Conservation (phyloP, 2,797 vertebrate genomes). For the Pitangus sulphuratus region DNA sequence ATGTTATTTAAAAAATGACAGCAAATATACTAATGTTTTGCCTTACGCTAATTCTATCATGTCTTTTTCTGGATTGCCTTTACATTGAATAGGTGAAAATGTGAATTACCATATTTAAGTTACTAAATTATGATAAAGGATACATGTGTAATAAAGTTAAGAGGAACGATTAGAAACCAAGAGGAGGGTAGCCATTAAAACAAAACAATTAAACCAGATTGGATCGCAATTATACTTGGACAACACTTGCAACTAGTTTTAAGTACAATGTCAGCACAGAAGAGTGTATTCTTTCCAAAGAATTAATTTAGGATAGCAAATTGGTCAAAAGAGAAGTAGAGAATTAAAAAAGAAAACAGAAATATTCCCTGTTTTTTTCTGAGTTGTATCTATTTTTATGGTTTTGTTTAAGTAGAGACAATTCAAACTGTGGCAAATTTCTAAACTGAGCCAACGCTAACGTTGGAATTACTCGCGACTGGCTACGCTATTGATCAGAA, state of each 20-base stretch:
- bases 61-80: neutral
- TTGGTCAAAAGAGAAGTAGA: neutral
- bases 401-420: neutral
- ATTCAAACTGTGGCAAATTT: neutral
- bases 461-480: neutral
- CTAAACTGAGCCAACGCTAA: neutral
- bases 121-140: neutral
- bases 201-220: neutral
- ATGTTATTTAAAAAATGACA: neutral
- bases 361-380: neutral
- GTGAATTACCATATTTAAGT: neutral
- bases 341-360: neutral
- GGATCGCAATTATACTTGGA: neutral
- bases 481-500: conserved; percentile 9
- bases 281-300: neutral
- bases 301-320: neutral
- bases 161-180: neutral
- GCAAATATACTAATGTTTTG: neutral
- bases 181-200: neutral
- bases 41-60: neutral
- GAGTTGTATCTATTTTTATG: neutral
- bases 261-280: neutral
- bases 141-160: neutral
- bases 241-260: neutral
- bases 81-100: neutral